Base-by-base conservation (phyloP, 2,113 vertebrate species). In the Nycticorax nycticorax region DNA sequence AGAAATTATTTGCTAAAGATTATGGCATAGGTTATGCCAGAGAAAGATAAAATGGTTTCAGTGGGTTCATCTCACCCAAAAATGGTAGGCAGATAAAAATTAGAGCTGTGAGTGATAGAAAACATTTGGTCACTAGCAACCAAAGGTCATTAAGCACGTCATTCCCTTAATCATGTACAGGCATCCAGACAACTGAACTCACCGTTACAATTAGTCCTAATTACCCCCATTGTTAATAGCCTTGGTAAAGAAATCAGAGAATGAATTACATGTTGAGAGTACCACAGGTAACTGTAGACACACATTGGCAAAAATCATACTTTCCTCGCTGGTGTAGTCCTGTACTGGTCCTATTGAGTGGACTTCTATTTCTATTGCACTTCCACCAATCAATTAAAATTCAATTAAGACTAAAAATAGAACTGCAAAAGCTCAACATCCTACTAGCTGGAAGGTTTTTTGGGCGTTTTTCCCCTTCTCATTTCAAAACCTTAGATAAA, bases 371-470 rank as follows among this genome's bases (percentile, higher is more conserved):
- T 88, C 37, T 69, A 48, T 50, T 83, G 4, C 10, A 88, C n/a
- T 91, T 85, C 55, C 16, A 80, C 23, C 8, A 66, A 88, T 93
- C 82, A 90, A 96, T 85, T 83, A 80, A 92, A 92, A 84, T 92
- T 48, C 59, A 84, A 91, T 94, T 88, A 72, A 91, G 95, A 90
- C 80, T 86, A 91, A 93, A 96, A 97, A 93, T 59, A 96, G 88
- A 90, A 71, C 59, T 74, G n/a, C 39, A 83, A 84, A 96, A 88
- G 12, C n/a, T 53, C 45, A 57, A 35, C 63, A 77, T 80, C 59
- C 68, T 79, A 12, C 30, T 80, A 66, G 27, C 47, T 90, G 68
- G 33, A 88, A 92, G 23, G 17, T 93, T 88, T 57, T 50, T 24
- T 73, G 22, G 39, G 0, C 0, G 33, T 66, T 82, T 71, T 73